Evolutionary conservation across 1,140 invertebrate genomes (phyloP), one percentile per base, ranked within the genome.

Genomic region (Procambarus virginalis): DNA sequence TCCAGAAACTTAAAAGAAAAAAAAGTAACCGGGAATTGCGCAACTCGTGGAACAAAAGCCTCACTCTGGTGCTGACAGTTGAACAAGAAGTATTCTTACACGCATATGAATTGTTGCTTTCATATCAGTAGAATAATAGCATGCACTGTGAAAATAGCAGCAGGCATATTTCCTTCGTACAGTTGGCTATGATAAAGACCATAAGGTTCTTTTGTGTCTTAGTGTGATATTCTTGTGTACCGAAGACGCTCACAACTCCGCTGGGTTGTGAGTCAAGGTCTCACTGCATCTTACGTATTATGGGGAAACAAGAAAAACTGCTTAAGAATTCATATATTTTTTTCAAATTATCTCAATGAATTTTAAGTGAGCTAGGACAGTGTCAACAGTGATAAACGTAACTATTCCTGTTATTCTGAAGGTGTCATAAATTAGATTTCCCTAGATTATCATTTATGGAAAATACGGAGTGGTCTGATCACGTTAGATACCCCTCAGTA

Each of bases 91-190:
- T 73, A 73, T 22, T 34, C 68, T 73, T 73, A 73, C 10, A n/a
- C 68, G 3, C 34, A 73, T 73, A 10, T 73, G 22, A 73, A 73
- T 73, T 73, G 22, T 73, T 73, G 78, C 55, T 80, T 80, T 58
- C 78, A 80, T 80, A 55, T 80, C 78, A 80, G 49, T 80, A 80
- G 78, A 34, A 73, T 73, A 73, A 73, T 73, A 73, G 68, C 20
- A 64, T 73, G 68, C 68, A 73, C 68, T 34, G 6, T 14, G 68
- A 34, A 73, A 73, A 73, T 34, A n/a, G 78, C 22, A 80, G 49
- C 4, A 55, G n/a, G 48, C 78, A 80, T 22, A 22, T 10, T 22
- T 12, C 9, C 10, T 55, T 51, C 49, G 9, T 34, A 9, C 4
- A 73, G 22, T 73, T 4, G 22, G 22, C 34, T 34, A 73, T 34